These are phyloP conservation scores for Cochlearius cochlearius DNA, from an alignment of 2,113 vertebrate species.

Conservation along the genomic window DNA sequence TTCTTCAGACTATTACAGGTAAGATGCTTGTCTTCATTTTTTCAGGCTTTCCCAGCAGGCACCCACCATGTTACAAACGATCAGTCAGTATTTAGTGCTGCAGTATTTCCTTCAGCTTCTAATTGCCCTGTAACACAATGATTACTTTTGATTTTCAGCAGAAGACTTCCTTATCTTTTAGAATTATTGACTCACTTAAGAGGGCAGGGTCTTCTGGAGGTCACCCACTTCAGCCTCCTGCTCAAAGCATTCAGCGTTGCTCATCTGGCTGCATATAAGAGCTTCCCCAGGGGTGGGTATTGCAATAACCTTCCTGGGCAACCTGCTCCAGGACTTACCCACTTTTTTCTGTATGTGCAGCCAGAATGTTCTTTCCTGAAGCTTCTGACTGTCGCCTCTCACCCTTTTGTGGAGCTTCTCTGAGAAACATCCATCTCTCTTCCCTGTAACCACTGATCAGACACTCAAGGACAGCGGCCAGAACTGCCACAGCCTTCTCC, in stretches of 20 bases:
- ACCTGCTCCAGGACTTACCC: not conserved
- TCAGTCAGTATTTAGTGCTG: not conserved
- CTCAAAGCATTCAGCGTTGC: not conserved
- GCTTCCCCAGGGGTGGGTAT: not conserved
- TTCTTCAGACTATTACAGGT: not conserved
- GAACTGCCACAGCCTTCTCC: not conserved
- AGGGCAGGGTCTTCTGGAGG: not conserved
- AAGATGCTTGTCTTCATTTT: not conserved
- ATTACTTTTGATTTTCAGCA: not conserved
- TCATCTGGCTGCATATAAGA: not conserved
- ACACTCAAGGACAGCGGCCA: not conserved
- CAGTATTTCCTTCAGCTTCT: not conserved
- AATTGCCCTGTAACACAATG: not conserved
- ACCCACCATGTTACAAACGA: not conserved
- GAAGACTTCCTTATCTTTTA: not conserved
- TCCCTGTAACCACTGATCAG: not conserved
- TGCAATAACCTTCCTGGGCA: not conserved
- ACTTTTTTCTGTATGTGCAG: not conserved
- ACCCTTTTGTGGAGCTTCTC: not conserved
- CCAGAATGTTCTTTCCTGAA: not conserved
- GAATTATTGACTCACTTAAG: not conserved
- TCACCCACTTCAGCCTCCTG: not conserved
- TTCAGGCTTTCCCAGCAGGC: not conserved
- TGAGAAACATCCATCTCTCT: not conserved
- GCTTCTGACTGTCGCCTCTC: not conserved